Evolutionary conservation across 2,888 invertebrate species (phyloP).

Genomic region (Abrostola triplasia): DNA sequence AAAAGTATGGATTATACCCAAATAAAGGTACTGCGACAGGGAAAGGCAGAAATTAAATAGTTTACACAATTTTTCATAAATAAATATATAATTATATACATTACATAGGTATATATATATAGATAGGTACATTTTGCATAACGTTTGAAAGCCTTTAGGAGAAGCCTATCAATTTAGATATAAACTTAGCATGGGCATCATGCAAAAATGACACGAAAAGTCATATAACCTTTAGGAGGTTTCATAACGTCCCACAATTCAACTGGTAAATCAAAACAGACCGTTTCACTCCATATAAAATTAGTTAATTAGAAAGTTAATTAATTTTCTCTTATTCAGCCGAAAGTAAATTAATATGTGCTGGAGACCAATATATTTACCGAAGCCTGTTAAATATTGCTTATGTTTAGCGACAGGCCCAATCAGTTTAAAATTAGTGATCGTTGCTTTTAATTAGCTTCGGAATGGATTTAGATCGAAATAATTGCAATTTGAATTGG

Average conservation of each 20-base stretch:
- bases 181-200: too few relatives aligned
- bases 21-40: too few relatives aligned
- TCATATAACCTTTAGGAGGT: background rate
- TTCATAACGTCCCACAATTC: slow-evolving; percentile 18
- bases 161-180: too few relatives aligned
- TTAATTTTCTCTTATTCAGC: slow-evolving; percentile 35
- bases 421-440: slow-evolving; percentile 41
- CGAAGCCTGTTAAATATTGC: slow-evolving; percentile 34
- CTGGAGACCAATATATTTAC: slow-evolving; percentile 41
- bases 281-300: slow-evolving; percentile 23
- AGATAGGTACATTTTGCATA: too few relatives aligned
- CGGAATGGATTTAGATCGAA: slow-evolving; percentile 9
- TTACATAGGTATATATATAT: too few relatives aligned
- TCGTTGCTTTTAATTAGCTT: slow-evolving; percentile 48
- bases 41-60: too few relatives aligned
- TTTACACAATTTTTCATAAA: too few relatives aligned
- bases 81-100: too few relatives aligned
- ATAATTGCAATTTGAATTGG: slow-evolving; percentile 23
- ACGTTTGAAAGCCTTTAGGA: too few relatives aligned
- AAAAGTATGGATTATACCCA: too few relatives aligned
- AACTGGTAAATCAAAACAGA: slow-evolving; percentile 35
- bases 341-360: slow-evolving; percentile 40
- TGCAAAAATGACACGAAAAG: too few relatives aligned
- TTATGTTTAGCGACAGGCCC: slow-evolving; percentile 24
- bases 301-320: slow-evolving; percentile 46